Evolutionary conservation across 2,888 invertebrate species (phyloP), one percentile per base, ranked within the genome.

Genomic region (Eristalis arbustorum): DNA sequence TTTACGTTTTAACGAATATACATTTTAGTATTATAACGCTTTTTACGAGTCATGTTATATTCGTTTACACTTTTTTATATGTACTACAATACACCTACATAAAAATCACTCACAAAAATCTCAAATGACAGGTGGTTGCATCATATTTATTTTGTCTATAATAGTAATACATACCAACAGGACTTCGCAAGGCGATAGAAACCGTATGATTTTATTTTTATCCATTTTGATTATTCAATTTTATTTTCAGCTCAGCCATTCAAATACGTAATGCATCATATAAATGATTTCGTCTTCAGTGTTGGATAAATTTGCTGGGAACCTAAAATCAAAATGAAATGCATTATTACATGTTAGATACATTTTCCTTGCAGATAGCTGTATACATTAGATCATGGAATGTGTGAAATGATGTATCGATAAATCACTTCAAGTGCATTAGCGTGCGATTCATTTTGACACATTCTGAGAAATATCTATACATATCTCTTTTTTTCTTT

Each of bases 241-340:
- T 78, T 72, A 72, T 71, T 87, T 83, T 83, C 74, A 83, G 67
- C 78, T 83, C 59, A 87, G 83, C 87, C 87, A 87, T 87, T 87
- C 83, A 87, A 83, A 75, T 74, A 77, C 64, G 69, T 69, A 61
- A 73, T 22, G 64, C 84, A 85, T 85, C 66, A 77, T 49, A 73
- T 64, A 56, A 37, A 37, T 40, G 57, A 13, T 10, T 18, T 49
- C 14, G 56, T 71, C 6, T 66, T 42, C 59, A 1, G 31, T 23
- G 40, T 40, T 66, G 28, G 23, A 49, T 14, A 37, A 11, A 62
- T 68, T 18, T 64, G 13, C 23, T 11, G 31, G 5, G n/a, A 22
- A 57, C 37, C 74, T 74, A 56, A 23, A 80, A 80, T 63, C 13
- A 11, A 10, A 62, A 62, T 40, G 56, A 63, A 5, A 62, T 42